Evolutionary conservation across 2,113 vertebrate genomes (phyloP), one percentile per base, ranked within the genome.

Genomic region (Synodontis membranacea): DNA sequence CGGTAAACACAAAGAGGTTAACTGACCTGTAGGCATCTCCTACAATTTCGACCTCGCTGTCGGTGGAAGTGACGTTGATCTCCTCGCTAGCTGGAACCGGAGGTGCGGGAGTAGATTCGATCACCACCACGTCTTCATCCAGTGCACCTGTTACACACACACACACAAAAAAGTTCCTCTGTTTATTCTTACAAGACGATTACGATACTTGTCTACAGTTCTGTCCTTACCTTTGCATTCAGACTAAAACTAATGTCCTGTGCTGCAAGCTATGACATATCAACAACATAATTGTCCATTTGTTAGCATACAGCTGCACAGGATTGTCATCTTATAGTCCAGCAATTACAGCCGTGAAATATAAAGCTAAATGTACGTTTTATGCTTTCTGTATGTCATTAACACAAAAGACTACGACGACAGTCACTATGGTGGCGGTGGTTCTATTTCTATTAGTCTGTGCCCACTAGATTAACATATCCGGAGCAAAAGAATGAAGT

Each of bases 41-140:
- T 72, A 99, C 98, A 37, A 99, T 99, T 93, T 99, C 98, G 85
- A 99, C 98, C 93, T 99, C 98, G 39, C 98, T 99, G 88, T 99
- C 98, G 10, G 98, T 99, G 91, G 98, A 99, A 91, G 98, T 99
- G 94, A 99, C 98, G 68, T 99, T 99, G 94, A 99, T 99, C 95
- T 99, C 98, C 96, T 99, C 98, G 6, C 97, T 99, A 92, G 97
- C 97, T 90, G 97, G 96, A 84, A 98, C 95, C 83, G 96, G 95
- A 64, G 97, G 92, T 90, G 97, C 97, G 54, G 97, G 97, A 83
- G 97, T 99, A n/a, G 97, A 95, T 94, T 99, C 98, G 81, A 99
- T 99, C 93, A 99, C 98, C 89, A 99, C 98, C 87, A 99, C 98
- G 75, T 99, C 98, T 94, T 99, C 98, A 92, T 99, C 98, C 85